Conservation (phyloP, 2,888 invertebrate genomes). For the Apocheima hispidaria region DNA sequence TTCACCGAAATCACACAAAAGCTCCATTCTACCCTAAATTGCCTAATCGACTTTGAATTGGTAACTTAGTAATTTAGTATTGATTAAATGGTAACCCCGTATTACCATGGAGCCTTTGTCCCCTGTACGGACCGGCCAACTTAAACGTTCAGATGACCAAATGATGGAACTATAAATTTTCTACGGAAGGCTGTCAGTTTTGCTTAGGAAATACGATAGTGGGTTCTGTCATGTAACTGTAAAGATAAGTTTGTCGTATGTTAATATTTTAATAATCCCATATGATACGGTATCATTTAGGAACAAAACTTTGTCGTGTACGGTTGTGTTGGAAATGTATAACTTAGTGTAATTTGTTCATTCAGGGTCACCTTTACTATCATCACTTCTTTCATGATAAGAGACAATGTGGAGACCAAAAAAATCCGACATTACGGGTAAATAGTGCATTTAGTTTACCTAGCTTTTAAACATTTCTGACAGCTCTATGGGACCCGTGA, state of each 20-base stretch:
- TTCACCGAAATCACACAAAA: slow-evolving; percentile 8
- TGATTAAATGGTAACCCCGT: slow-evolving; percentile 15
- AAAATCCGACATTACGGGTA: slow-evolving; percentile 15
- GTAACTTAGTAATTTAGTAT: slow-evolving; percentile 20
- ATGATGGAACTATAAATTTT: slow-evolving; percentile 1
- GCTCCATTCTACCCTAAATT: slow-evolving; percentile 10
- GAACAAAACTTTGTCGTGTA: slow-evolving; percentile 4
- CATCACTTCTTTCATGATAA: neutral
- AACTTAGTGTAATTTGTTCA: neutral
- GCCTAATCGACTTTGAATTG: slow-evolving; percentile 21
- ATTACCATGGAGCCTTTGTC: slow-evolving; percentile 11
- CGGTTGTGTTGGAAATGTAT: neutral
- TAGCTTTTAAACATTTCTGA: neutral
- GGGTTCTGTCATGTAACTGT: neutral
- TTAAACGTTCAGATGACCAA: neutral
- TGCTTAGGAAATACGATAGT: neutral
- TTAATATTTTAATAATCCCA: slow-evolving; percentile 13
- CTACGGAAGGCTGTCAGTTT: neutral
- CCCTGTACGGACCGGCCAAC: neutral
- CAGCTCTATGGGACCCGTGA: too few relatives aligned
- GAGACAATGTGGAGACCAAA: slow-evolving; percentile 13
- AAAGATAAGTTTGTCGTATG: neutral
- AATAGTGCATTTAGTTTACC: neutral
- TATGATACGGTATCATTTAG: slow-evolving; percentile 8
- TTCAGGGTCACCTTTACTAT: neutral